phyloP scores from a whole-genome alignment of 2,797 vertebrate genomes.

The Amblyopsis hoosieri region DNA sequence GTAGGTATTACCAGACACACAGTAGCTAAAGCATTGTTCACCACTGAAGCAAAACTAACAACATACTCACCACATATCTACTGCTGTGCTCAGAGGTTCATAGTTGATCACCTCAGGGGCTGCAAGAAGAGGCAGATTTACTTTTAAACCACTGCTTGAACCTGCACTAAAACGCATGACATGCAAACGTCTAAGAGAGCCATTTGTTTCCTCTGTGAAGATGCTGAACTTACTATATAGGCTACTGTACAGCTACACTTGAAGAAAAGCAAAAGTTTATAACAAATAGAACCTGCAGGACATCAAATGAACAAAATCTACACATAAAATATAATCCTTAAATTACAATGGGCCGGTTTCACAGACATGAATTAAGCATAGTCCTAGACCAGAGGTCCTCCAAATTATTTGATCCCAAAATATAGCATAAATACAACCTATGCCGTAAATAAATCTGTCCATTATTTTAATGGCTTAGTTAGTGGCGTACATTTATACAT shows the following conservation, averaged over 20 bases:
- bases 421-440: too few species aligned
- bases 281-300: background rate
- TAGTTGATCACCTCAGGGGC: conserved; percentile 81
- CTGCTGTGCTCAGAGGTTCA: conserved; percentile 73
- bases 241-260: background rate
- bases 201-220: background rate
- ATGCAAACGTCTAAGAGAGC: background rate
- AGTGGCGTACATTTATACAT: too few species aligned
- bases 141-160: background rate
- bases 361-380: too few species aligned
- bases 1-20: too few species aligned
- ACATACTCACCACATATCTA: conserved; percentile 83
- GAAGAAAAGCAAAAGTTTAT: background rate
- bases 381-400: too few species aligned
- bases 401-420: too few species aligned
- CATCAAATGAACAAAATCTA: background rate
- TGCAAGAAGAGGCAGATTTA: conserved; percentile 29
- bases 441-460: too few species aligned
- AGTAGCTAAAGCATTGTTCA: too few species aligned
- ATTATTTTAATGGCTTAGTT: too few species aligned
- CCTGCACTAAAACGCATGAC: background rate
- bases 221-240: background rate
- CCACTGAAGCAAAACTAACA: background rate
- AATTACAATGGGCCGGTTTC: background rate
- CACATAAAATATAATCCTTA: background rate